These are phyloP conservation scores for Dolichoris vasculosae DNA, from an alignment of 1,140 invertebrate genomes.

Conservation along the genomic window DNA sequence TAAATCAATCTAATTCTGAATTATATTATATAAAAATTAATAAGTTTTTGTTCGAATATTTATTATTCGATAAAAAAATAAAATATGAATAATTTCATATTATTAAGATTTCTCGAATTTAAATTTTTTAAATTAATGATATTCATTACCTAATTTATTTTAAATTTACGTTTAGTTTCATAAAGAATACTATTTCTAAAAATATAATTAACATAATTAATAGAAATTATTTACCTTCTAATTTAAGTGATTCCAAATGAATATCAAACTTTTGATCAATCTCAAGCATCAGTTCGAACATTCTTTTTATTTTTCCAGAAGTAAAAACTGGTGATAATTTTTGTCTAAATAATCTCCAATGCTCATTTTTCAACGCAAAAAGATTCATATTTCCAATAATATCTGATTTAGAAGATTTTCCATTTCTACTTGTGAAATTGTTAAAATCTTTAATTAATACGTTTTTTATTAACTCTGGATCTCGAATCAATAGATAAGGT, in stretches of 20 bases:
- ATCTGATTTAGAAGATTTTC: constrained; percentile 55
- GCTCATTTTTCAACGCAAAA: constrained; percentile 63
- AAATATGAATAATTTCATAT: too few relatives aligned
- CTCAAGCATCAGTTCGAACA: constrained; percentile 69
- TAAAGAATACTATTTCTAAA: too few relatives aligned
- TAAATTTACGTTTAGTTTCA: too few relatives aligned
- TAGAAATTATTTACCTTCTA: constrained; percentile 35
- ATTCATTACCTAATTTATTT: too few relatives aligned
- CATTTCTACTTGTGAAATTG: constrained; percentile 65
- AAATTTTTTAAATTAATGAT: too few relatives aligned
- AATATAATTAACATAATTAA: too few relatives aligned
- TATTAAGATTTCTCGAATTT: too few relatives aligned
- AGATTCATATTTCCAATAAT: constrained; percentile 59
- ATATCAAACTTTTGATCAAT: constrained; percentile 67
- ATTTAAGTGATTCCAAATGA: constrained; percentile 54
- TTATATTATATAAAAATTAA: too few relatives aligned
- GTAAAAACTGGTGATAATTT: constrained; percentile 72
- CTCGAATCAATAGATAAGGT: constrained; percentile 69
- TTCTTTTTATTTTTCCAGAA: constrained; percentile 69
- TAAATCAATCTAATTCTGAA: too few relatives aligned
- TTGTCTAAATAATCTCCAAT: constrained; percentile 68
- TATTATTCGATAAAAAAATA: too few relatives aligned
- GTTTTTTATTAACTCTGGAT: constrained; percentile 71
- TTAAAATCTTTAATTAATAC: constrained; percentile 74
- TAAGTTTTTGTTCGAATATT: too few relatives aligned